Percentiles rank a stretch among this genome's conserved stretches.
Conservation (phyloP, 2,888 invertebrate genomes). For the Zonitis immaculata region DNA sequence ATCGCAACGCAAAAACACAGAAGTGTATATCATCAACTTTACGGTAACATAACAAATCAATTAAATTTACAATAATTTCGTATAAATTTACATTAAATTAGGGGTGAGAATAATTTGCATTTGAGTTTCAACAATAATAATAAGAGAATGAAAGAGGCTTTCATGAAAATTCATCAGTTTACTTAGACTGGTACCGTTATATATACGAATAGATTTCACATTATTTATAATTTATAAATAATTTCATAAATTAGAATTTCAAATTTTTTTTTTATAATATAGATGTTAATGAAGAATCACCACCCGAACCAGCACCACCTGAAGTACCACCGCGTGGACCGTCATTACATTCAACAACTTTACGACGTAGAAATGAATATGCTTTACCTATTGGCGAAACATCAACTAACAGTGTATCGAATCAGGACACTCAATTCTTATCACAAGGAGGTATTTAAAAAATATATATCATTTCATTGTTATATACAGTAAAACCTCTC, state of each 20-base stretch:
- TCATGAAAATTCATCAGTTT: conserved; percentile 39
- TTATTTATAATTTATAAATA: conserved; percentile 23
- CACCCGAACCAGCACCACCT: conserved; percentile 81
- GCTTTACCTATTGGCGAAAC: conserved; percentile 49
- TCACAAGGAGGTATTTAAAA: conserved; percentile 43
- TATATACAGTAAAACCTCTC: too few species aligned
- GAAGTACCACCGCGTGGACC: conserved; percentile 84
- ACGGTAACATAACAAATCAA: conserved; percentile 18
- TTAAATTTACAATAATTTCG: conserved; percentile 40
- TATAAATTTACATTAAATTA: conserved; percentile 39
- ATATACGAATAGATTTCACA: conserved; percentile 20
- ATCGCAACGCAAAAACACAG: neutral
- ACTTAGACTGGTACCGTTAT: conserved; percentile 19
- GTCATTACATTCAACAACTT: conserved; percentile 60
- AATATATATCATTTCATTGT: too few species aligned
- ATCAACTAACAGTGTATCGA: conserved; percentile 21
- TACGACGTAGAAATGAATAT: conserved; percentile 56
- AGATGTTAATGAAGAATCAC: conserved; percentile 66
- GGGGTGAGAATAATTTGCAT: conserved; percentile 31
- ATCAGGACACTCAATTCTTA: conserved; percentile 43
- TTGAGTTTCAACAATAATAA: conserved; percentile 28
- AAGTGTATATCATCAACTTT: conserved; percentile 9
- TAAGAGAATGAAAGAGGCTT: conserved; percentile 17
- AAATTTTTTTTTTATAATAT: conserved; percentile 25
- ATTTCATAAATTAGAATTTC: conserved; percentile 18